A percentile compares a stretch with the other conserved stretches of the same genome.
These are phyloP conservation scores for Prunella himalayana DNA, from an alignment of 2,113 vertebrate species.

Conservation along the genomic window DNA sequence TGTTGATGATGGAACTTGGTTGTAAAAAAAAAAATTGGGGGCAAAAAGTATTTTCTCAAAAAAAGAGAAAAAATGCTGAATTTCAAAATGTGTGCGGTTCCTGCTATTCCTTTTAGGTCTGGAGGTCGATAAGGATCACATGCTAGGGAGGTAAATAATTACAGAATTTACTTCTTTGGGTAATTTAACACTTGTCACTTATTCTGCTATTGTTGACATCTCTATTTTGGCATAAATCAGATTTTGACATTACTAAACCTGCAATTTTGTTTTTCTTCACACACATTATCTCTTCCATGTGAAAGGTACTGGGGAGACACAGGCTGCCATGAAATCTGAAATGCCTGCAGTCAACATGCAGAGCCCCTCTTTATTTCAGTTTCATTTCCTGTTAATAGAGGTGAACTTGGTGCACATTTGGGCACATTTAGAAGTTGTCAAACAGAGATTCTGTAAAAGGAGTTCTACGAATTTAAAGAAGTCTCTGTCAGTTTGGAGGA, in stretches of 20 bases:
- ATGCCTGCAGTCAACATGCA: conserved; percentile 62
- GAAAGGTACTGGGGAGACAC: conserved; percentile 54
- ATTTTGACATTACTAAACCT: conserved; percentile 77
- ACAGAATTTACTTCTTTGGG: conserved; percentile 70
- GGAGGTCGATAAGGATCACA: conserved; percentile 35
- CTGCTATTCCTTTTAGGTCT: conserved; percentile 51
- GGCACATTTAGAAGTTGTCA: conserved; percentile 56
- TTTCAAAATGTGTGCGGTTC: conserved; percentile 26
- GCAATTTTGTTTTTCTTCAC: conserved; percentile 73
- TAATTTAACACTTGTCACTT: conserved; percentile 77
- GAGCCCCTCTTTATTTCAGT: conserved; percentile 51
- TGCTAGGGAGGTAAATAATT: conserved; percentile 70
- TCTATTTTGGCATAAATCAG: conserved; percentile 77
- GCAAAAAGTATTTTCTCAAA: conserved; percentile 41
- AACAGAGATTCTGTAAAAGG: conserved; percentile 22
- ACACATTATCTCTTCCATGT: conserved; percentile 67
- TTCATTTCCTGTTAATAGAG: conserved; percentile 58
- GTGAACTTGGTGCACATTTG: conserved; percentile 48
- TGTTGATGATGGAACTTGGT: conserved; percentile 28
- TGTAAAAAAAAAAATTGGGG: background rate
- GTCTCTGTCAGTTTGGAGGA: conserved; percentile 2
- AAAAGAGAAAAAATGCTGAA: conserved; percentile 43
- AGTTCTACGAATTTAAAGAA: conserved; percentile 36
- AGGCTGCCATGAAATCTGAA: conserved; percentile 68
- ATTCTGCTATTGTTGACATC: conserved; percentile 71